Base-by-base conservation (phyloP, 2,888 invertebrate genomes). In the Pilophorus perplexus region DNA sequence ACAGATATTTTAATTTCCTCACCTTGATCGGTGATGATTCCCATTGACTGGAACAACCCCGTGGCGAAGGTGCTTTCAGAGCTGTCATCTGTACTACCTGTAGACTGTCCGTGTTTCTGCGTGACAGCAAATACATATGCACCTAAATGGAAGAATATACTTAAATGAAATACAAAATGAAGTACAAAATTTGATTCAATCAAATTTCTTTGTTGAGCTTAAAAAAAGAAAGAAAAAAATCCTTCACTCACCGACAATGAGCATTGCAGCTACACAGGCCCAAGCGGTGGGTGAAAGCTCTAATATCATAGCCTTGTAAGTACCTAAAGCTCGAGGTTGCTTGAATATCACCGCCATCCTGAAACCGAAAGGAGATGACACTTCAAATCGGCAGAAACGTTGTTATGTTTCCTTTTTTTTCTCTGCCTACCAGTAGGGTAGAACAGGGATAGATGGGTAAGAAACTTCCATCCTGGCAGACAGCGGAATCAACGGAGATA, bases 281-380 rank as follows among this genome's bases (percentile, higher is more conserved):
- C 60, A 60, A 25, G 60, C 18, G 27, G 22, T 27, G 27, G 33
- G 44, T 3, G 60, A 27, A 4, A 60, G 37, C 18, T 60, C 60
- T 3, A 60, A 18, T 18, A 60, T 27, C 60, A 60, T 60, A 5
- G 60, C 60, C 44, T 18, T 60, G 44, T 60, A 60, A 6, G 60
- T 60, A 12, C 60, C 60, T 8, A 60, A 18, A 4, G 60, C 46
- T 25, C 46, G 23, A 18, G 60, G 60, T 28, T 60, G 60, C 27
- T 60, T 60, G 22, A 60, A 60, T 23, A 60, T 16, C n/a, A 44
- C 20, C 3, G 42, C 46, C 42, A 42, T 42, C 44, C 60, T 60
- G 46, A 1, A 57, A 57, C n/a, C n/a, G n/a, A n/a, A n/a, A n/a
- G n/a, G n/a, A n/a, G n/a, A n/a, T n/a, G n/a, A n/a, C n/a, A n/a